phyloP scores from a whole-genome alignment of 1,140 invertebrate species.

The Trypoxylus dichotomus region DNA sequence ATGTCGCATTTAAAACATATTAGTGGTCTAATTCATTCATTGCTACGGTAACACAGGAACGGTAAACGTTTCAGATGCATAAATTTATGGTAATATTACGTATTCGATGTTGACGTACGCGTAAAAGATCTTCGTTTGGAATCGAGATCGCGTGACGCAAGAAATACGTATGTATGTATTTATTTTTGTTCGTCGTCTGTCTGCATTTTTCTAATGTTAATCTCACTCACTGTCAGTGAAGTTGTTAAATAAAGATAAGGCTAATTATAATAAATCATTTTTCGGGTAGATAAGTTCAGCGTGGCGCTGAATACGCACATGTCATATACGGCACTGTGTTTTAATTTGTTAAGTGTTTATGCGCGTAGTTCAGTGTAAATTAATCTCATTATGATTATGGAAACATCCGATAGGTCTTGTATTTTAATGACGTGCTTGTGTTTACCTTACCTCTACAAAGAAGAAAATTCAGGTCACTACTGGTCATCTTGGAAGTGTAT shows the following conservation, averaged over 20 bases:
- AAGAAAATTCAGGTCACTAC: constrained; percentile 16
- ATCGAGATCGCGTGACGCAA: not conserved
- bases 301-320: not conserved
- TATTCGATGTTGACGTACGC: not conserved
- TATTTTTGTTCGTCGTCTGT: constrained; percentile 16
- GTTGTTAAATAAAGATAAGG: constrained; percentile 22
- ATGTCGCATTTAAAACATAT: not conserved
- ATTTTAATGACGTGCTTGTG: constrained; percentile 3
- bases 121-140: not conserved
- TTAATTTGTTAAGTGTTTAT: constrained; percentile 26
- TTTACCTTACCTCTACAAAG: not conserved
- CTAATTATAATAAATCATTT: constrained; percentile 25
- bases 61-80: not conserved
- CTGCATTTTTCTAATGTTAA: constrained; percentile 9
- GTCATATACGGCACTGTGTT: not conserved
- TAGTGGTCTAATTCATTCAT: not conserved
- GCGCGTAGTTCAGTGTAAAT: not conserved
- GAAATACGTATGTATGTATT: constrained; percentile 1
- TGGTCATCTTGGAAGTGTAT: constrained; percentile 3
- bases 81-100: not conserved
- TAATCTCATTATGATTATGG: constrained; percentile 22
- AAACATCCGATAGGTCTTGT: constrained; percentile 19
- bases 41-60: not conserved
- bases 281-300: constrained; percentile 7
- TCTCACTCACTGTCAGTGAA: constrained; percentile 19